These are phyloP conservation scores for Crotophaga sulcirostris DNA, from an alignment of 2,113 vertebrate genomes.

Conservation along the genomic window DNA sequence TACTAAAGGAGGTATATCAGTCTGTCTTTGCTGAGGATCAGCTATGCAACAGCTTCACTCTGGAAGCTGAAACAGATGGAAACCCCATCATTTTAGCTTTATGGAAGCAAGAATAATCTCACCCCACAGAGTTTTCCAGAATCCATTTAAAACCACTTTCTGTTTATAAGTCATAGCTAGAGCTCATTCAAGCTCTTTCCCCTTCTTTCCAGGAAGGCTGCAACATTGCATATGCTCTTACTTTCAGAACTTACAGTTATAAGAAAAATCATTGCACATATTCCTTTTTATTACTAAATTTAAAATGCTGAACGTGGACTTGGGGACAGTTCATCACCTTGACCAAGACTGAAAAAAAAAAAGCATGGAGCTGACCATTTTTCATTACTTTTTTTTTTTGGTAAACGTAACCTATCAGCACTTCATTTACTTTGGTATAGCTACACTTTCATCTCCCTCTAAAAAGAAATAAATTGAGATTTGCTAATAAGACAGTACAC, in stretches of 20 bases:
- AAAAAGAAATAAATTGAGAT: neutral
- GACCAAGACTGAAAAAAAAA: neutral
- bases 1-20: neutral
- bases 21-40: neutral
- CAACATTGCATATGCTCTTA: neutral
- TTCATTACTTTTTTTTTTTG: neutral
- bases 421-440: neutral
- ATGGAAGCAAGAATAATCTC: neutral
- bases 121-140: neutral
- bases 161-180: neutral
- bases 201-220: neutral
- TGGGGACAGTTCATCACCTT: neutral
- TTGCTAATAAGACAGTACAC: neutral
- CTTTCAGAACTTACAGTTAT: neutral
- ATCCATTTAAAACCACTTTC: neutral
- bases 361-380: neutral
- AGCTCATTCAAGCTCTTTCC: neutral
- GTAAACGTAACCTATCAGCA: neutral
- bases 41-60: neutral
- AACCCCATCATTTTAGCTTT: neutral
- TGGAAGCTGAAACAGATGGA: neutral
- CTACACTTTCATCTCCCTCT: neutral
- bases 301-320: neutral
- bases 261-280: slow-evolving; percentile 11
- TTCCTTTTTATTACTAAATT: neutral